Conservation (phyloP, 2,797 vertebrate species). For the Hoplostethus mediterraneus region DNA sequence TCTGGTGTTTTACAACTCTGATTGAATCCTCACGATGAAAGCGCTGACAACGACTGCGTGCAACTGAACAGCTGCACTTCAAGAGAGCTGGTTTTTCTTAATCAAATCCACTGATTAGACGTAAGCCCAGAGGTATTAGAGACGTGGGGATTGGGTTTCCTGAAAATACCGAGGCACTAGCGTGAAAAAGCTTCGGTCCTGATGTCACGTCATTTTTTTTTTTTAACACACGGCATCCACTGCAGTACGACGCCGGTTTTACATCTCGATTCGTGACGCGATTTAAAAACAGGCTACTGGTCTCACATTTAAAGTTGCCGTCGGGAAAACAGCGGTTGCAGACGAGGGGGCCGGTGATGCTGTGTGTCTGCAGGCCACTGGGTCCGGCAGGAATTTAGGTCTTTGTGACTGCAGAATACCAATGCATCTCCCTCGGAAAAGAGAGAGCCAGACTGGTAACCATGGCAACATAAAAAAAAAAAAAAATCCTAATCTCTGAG, state of each 20-base stretch:
- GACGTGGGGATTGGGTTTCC: background rate
- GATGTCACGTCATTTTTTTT: constrained; percentile 17
- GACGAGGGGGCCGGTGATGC: constrained; percentile 64
- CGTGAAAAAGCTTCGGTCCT: background rate
- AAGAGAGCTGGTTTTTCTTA: background rate
- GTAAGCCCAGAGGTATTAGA: constrained; percentile 2
- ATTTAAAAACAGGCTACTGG: constrained; percentile 40
- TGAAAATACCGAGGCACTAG: constrained; percentile 1
- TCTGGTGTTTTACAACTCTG: background rate
- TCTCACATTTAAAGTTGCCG: constrained; percentile 40
- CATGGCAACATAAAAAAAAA: constrained; percentile 67
- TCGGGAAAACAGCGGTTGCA: constrained; percentile 33
- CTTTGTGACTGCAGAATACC: constrained; percentile 68
- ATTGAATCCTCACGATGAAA: constrained; percentile 2
- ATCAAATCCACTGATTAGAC: constrained; percentile 10
- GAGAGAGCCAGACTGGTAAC: constrained; percentile 58
- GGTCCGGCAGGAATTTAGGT: constrained; percentile 66
- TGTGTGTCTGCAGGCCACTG: constrained; percentile 67
- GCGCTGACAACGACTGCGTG: background rate
- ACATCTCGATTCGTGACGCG: constrained; percentile 12
- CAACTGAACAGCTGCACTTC: constrained; percentile 9
- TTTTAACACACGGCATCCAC: constrained; percentile 11
- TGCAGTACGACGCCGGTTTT: constrained; percentile 7
- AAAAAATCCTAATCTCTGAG: constrained; percentile 57
- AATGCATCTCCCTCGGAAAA: constrained; percentile 56